A percentile compares a stretch with the other conserved stretches of the same genome.
Conservation (phyloP, 2,113 vertebrate genomes). For the Brachypodius melanocephalos region DNA sequence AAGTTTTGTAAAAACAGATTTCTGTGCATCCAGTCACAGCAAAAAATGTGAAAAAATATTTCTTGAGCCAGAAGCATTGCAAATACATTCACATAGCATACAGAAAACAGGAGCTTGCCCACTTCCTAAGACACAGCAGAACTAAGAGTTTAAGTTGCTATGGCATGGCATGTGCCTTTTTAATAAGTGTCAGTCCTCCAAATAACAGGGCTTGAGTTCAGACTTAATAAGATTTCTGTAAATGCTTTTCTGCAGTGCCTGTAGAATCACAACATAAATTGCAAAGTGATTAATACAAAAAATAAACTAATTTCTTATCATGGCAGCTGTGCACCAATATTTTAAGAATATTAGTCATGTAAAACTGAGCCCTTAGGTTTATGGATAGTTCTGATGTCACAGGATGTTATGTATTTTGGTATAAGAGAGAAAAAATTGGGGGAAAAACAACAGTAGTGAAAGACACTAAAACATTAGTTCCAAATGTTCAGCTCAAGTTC, state of each 20-base stretch:
- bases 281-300: not conserved
- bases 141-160: not conserved
- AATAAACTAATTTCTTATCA: not conserved
- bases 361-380: not conserved
- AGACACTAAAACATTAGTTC: not conserved
- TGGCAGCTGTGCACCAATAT: not conserved
- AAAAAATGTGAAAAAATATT: not conserved
- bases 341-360: not conserved
- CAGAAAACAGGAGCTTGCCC: not conserved
- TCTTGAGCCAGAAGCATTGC: not conserved
- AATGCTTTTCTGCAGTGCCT: not conserved
- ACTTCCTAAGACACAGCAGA: not conserved
- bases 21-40: not conserved
- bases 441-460: not conserved
- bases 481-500: not conserved
- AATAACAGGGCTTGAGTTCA: not conserved
- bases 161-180: not conserved
- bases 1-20: not conserved
- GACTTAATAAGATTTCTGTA: not conserved
- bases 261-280: not conserved
- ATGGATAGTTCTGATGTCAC: not conserved
- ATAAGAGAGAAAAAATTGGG: not conserved
- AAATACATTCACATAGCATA: not conserved
- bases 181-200: not conserved
- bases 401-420: not conserved